Evolutionary conservation across 2,888 invertebrate genomes (phyloP).

Genomic region (Fissipunctia ypsillon): DNA sequence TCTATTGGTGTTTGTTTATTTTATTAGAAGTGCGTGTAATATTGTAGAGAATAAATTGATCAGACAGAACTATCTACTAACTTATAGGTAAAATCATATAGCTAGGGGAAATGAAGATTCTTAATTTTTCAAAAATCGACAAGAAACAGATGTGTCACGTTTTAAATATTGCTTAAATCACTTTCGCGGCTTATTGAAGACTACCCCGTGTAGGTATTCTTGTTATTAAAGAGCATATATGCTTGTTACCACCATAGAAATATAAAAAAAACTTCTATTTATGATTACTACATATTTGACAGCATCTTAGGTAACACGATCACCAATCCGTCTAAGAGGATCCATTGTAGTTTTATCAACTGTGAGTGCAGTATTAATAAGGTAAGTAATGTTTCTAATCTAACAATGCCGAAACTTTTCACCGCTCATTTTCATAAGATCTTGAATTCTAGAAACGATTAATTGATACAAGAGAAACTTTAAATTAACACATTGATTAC

Average conservation of each 20-base stretch:
- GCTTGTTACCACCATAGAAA: too few species aligned
- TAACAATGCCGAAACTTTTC: neutral
- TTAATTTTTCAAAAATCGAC: neutral
- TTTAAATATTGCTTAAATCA: neutral
- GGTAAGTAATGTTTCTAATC: neutral
- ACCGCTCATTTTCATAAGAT: neutral
- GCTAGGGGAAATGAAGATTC: neutral
- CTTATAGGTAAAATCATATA: neutral
- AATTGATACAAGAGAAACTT: neutral
- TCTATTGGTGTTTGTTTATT: conserved; percentile 17
- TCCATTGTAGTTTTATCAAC: neutral
- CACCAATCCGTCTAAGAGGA: neutral
- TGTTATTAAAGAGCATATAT: neutral
- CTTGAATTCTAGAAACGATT: neutral
- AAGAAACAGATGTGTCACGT: too few species aligned
- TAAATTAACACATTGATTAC: neutral
- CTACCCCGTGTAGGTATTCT: neutral
- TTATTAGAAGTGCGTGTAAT: neutral
- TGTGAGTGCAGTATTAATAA: neutral
- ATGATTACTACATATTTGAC: too few species aligned
- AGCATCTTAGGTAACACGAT: neutral
- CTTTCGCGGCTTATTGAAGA: neutral
- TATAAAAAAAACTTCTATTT: too few species aligned
- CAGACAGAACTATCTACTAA: neutral
- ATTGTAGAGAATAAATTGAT: neutral